phyloP scores from a whole-genome alignment of 2,797 vertebrate species.

The Catamblyrhynchus diadema region DNA sequence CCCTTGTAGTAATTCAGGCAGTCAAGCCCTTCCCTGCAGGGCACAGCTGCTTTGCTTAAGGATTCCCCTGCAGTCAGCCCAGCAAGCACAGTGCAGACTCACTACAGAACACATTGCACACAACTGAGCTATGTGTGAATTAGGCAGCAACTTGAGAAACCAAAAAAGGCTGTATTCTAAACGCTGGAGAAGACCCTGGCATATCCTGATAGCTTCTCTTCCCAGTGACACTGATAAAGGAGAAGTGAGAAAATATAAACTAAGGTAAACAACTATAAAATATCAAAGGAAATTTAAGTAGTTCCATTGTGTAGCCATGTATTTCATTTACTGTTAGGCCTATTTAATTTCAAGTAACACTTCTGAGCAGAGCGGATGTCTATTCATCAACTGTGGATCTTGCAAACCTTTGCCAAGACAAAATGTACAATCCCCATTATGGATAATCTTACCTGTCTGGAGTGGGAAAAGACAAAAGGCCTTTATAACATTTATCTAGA shows the following conservation, averaged over 20 bases:
- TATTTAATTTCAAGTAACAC: constrained; percentile 39
- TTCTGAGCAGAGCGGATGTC: background rate
- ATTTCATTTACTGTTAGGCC: background rate
- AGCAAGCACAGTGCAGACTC: background rate
- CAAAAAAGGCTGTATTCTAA: background rate
- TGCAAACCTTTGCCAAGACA: constrained; percentile 23
- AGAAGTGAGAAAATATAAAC: background rate
- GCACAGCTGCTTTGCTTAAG: background rate
- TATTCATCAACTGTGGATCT: background rate
- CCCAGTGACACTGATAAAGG: background rate
- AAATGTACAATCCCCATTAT: background rate
- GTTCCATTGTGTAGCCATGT: background rate
- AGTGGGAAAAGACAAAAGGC: constrained; percentile 25
- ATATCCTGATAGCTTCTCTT: background rate
- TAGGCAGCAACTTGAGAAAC: background rate
- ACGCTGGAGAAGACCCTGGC: background rate
- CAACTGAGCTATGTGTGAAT: background rate
- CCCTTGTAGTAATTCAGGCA: background rate
- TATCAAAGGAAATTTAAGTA: background rate
- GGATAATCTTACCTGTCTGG: constrained; percentile 61
- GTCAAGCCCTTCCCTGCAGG: background rate
- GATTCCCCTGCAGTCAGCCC: background rate
- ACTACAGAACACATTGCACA: background rate
- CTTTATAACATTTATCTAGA: constrained; percentile 54
- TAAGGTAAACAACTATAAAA: background rate